Evolutionary conservation across 2,888 invertebrate species (phyloP).

Genomic region (Vesta saturnalis): DNA sequence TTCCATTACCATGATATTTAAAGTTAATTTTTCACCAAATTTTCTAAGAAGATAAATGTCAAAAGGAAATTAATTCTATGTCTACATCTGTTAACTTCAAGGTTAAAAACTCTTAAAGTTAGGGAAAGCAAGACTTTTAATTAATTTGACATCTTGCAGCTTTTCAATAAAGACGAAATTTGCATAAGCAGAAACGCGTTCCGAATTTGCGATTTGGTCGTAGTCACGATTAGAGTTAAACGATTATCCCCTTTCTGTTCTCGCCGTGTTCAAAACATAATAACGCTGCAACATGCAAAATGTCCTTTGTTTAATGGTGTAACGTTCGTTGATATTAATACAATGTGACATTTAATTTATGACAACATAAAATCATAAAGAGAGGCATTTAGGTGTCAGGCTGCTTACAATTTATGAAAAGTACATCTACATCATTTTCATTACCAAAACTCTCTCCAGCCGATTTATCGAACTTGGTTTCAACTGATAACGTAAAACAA

Average conservation of each 20-base stretch:
- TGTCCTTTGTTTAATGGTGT: slow-evolving; percentile 54
- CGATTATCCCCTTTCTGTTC: slow-evolving; percentile 38
- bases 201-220: slow-evolving; percentile 49
- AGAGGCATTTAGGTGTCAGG: slow-evolving; percentile 45
- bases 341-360: slow-evolving; percentile 56
- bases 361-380: slow-evolving; percentile 51
- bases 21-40: neutral
- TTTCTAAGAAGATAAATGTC: slow-evolving; percentile 12
- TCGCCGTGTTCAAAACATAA: slow-evolving; percentile 35
- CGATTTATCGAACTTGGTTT: slow-evolving; percentile 17
- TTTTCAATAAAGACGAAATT: slow-evolving; percentile 52
- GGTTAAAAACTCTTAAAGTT: slow-evolving; percentile 29
- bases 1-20: neutral
- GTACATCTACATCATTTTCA: slow-evolving; percentile 22
- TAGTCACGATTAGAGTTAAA: slow-evolving; percentile 28
- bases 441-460: slow-evolving; percentile 11
- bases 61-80: slow-evolving; percentile 25
- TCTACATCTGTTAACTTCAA: slow-evolving; percentile 27
- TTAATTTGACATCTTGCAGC: slow-evolving; percentile 55
- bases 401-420: slow-evolving; percentile 45
- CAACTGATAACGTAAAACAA: slow-evolving; percentile 1
- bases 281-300: slow-evolving; percentile 51
- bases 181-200: slow-evolving; percentile 48
- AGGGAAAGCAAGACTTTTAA: slow-evolving; percentile 48
- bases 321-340: slow-evolving; percentile 51